These are phyloP conservation scores for Cactoblastis cactorum DNA, from an alignment of 2,888 invertebrate genomes.

Conservation along the genomic window DNA sequence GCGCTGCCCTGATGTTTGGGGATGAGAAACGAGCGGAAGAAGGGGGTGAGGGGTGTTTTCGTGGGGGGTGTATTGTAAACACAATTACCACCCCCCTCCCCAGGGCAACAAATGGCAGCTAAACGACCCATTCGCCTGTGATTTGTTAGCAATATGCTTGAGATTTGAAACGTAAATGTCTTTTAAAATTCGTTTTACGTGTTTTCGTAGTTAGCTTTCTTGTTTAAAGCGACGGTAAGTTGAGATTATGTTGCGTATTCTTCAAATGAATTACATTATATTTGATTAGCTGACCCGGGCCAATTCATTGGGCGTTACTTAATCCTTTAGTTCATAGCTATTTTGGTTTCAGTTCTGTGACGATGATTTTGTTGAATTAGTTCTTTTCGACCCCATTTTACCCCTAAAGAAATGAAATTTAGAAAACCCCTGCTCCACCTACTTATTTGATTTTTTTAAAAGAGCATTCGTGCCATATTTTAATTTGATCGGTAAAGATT, in stretches of 20 bases:
- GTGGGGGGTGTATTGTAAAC: conserved; percentile 60
- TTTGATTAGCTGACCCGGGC: too few relatives aligned
- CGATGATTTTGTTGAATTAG: too few relatives aligned
- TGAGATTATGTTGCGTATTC: background rate
- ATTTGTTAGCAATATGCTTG: conserved; percentile 78
- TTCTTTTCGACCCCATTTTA: too few relatives aligned
- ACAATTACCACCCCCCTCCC: conserved; percentile 64
- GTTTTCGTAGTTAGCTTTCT: conserved; percentile 26
- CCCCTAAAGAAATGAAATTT: too few relatives aligned
- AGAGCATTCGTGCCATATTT: too few relatives aligned
- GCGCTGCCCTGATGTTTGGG: conserved; percentile 60
- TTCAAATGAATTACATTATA: background rate
- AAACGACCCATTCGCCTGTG: conserved; percentile 76
- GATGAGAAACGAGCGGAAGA: conserved; percentile 71
- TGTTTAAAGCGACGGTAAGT: background rate
- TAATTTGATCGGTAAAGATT: too few relatives aligned
- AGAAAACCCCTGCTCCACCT: too few relatives aligned
- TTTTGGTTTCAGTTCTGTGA: too few relatives aligned
- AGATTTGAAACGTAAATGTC: conserved; percentile 67
- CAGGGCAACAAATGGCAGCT: conserved; percentile 70
- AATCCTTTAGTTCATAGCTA: too few relatives aligned
- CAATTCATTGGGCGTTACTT: too few relatives aligned
- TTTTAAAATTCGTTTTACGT: conserved; percentile 54
- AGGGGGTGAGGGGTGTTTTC: conserved; percentile 26
- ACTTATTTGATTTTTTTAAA: too few relatives aligned